Percentiles rank a stretch among this genome's conserved stretches.
These are phyloP conservation scores for Andinoacara biseriatus DNA, from an alignment of 2,113 vertebrate genomes.

Conservation along the genomic window DNA sequence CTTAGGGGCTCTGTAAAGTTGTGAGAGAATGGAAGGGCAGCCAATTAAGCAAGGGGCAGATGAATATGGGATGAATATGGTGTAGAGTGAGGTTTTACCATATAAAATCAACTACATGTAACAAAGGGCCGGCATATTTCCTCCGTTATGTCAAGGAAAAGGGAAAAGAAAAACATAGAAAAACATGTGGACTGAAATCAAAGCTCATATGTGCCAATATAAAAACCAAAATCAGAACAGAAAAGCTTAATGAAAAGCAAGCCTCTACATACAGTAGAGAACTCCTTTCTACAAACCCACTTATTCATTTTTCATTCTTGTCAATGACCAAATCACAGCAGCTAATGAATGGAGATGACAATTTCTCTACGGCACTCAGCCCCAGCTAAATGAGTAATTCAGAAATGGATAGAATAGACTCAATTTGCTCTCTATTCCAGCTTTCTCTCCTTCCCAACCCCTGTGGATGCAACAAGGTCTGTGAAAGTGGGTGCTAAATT, in stretches of 20 bases:
- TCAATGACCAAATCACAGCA: constrained; percentile 55
- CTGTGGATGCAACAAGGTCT: constrained; percentile 16
- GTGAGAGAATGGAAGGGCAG: constrained; percentile 6
- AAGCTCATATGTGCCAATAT: constrained; percentile 3
- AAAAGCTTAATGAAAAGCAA: neutral
- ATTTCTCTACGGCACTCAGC: constrained; percentile 38
- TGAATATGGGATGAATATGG: constrained; percentile 2
- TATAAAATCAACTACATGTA: neutral
- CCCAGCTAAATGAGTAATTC: constrained; percentile 69
- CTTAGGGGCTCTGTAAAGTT: neutral
- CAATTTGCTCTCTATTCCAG: constrained; percentile 31
- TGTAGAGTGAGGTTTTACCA: neutral
- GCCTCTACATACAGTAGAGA: constrained; percentile 32
- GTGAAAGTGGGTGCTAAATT: constrained; percentile 44
- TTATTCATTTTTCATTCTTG: constrained; percentile 67
- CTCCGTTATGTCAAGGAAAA: neutral
- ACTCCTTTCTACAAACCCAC: constrained; percentile 23
- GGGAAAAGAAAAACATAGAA: neutral
- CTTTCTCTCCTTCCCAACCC: neutral
- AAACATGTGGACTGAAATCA: neutral
- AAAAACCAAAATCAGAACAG: constrained; percentile 22
- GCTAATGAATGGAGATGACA: constrained; percentile 51
- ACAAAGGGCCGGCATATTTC: neutral
- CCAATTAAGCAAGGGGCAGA: constrained; percentile 25
- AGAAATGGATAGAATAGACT: constrained; percentile 64